phyloP scores from a whole-genome alignment of 2,797 vertebrate species.

The Characodon lateralis region DNA sequence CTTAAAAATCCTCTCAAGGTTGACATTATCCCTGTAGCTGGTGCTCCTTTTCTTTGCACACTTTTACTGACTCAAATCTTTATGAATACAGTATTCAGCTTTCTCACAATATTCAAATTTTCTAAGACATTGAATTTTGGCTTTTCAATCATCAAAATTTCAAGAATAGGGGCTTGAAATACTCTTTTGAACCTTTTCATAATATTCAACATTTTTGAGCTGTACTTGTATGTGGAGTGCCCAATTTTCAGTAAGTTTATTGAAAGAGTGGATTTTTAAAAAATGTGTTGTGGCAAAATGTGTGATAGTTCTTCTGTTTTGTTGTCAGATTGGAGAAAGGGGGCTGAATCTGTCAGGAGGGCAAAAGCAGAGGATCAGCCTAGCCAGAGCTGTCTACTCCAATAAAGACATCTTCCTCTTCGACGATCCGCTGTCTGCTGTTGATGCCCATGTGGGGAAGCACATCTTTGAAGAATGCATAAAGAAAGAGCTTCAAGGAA shows the following conservation, averaged over 20 bases:
- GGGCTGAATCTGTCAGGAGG: conserved; percentile 85
- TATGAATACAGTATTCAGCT: neutral
- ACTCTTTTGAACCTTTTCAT: neutral
- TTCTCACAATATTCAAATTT: neutral
- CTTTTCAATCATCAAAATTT: neutral
- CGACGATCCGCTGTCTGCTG: conserved; percentile 84
- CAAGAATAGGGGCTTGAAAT: neutral
- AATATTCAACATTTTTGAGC: neutral
- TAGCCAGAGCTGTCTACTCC: conserved; percentile 82
- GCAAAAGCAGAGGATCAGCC: conserved; percentile 85
- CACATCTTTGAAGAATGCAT: conserved; percentile 84
- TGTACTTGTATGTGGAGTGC: neutral
- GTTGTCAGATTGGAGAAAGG: conserved; percentile 80
- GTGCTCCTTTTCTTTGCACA: neutral
- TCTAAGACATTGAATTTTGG: neutral
- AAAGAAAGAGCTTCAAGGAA: conserved; percentile 77
- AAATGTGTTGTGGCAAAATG: neutral
- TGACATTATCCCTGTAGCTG: no score
- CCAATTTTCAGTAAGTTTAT: neutral
- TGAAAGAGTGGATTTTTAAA: neutral
- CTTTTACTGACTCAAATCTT: neutral
- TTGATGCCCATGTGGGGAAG: conserved; percentile 83
- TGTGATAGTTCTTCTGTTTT: conserved; percentile 3
- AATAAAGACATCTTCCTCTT: conserved; percentile 81
- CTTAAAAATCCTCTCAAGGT: no score